Base-by-base conservation (phyloP, 2,888 invertebrate species). In the Marasmarcha lunaedactyla region DNA sequence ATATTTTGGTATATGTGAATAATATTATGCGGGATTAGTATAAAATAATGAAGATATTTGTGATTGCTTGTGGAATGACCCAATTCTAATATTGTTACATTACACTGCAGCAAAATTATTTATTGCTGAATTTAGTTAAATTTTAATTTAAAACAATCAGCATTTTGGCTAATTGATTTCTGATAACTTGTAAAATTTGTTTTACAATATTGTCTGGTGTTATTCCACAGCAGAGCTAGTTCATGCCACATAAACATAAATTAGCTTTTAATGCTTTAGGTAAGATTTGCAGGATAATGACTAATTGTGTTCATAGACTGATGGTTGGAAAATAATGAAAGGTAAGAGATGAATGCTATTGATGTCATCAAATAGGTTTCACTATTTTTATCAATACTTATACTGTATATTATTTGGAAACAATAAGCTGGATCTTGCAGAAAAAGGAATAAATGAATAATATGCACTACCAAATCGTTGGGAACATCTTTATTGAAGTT, bases 1-100 rank as follows among this genome's bases (percentile, higher is more conserved):
- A 81, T 81, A 79, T 79, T 79, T 81, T 79, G 78, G 70, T 79
- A 83, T 81, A 81, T 83, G 79, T 78, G 76, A 79, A 70, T 71
- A 33, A 74, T 64, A 72, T 68, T 71, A 71, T 65, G 70, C 76
- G 63, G 71, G 67, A 67, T 57, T 57, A 63, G 65, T 62, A 56
- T 71, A 66, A 66, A 71, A 64, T 71, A 69, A 65, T 54, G 59
- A 53, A 54, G 54, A 54, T 20, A 20, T 20, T 59, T 63, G 63
- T 61, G 63, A 64, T 58, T 50, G 52, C 54, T 54, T 52, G 60
- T 69, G 73, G 77, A 70, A 70, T 71, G 69, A 69, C 63, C 60
- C 52, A 47, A 47, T 55, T 54, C 20, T 51, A 50, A 59, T 69
- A 71, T 70, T 66, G 60, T 59, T 45, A 44, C 50, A 48, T n/a